These are phyloP conservation scores for Halcyon badia DNA, from an alignment of 2,797 vertebrate genomes.

Conservation along the genomic window DNA sequence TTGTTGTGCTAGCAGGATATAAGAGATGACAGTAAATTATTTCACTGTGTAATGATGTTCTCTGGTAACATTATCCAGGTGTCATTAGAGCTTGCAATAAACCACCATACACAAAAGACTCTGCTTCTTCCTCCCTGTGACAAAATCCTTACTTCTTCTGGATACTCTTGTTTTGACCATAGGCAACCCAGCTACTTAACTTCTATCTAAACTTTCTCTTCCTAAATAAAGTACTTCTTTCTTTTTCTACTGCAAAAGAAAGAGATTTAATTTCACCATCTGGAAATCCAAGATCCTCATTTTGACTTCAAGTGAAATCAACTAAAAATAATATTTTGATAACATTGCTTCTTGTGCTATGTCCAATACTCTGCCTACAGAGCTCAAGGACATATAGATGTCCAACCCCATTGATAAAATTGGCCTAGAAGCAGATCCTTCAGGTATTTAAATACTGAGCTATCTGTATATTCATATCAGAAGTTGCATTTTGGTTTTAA, in stretches of 20 bases:
- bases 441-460: not conserved
- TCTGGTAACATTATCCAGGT: conserved; percentile 22
- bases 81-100: conserved; percentile 46
- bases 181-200: not conserved
- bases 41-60: conserved; percentile 14
- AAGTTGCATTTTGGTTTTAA: not conserved
- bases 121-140: not conserved
- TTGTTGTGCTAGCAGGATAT: not conserved
- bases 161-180: conserved; percentile 9
- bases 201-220: not conserved
- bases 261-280: conserved; percentile 14
- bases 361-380: not conserved
- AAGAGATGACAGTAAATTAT: conserved; percentile 57
- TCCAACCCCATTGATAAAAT: not conserved
- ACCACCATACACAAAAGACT: conserved; percentile 24
- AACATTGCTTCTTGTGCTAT: not conserved
- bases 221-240: not conserved
- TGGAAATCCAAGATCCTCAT: conserved; percentile 28
- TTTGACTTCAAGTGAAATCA: conserved; percentile 43
- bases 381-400: not conserved
- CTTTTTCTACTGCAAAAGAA: not conserved
- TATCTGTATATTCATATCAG: not conserved
- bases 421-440: not conserved
- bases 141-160: conserved; percentile 19
- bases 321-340: conserved; percentile 45